Percentiles rank a stretch among this genome's conserved stretches.
phyloP scores from a whole-genome alignment of 2,888 invertebrate genomes.

The Callosobruchus maculatus region DNA sequence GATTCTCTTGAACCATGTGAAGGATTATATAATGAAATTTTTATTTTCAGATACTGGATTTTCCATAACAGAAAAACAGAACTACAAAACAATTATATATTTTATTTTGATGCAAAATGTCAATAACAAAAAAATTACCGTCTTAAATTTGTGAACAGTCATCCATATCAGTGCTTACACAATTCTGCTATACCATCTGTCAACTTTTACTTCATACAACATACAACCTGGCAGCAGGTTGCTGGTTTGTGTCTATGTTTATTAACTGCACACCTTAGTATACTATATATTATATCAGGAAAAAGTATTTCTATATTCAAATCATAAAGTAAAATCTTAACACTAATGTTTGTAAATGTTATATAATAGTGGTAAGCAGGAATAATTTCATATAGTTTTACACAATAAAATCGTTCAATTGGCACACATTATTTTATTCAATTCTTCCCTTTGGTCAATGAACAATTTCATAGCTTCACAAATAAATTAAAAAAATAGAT shows the following conservation, averaged over 20 bases:
- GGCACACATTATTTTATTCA: neutral
- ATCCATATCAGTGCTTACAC: neutral
- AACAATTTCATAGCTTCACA: neutral
- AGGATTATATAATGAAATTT: neutral
- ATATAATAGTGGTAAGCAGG: neutral
- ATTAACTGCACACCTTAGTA: too few relatives aligned
- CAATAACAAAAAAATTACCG: neutral
- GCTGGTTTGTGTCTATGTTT: too few relatives aligned
- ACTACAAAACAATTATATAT: neutral
- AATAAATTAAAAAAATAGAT: neutral
- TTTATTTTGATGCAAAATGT: neutral
- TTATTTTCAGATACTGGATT: conserved; percentile 22
- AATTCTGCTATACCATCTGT: neutral
- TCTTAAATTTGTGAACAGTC: neutral
- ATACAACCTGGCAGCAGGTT: too few relatives aligned
- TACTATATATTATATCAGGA: too few relatives aligned
- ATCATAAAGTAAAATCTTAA: neutral
- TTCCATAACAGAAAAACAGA: conserved; percentile 12
- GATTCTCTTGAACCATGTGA: neutral
- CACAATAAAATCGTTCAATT: neutral
- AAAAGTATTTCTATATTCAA: neutral
- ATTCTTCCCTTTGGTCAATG: neutral
- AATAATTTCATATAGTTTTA: neutral
- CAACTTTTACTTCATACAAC: neutral
- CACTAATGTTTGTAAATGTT: neutral